Evolutionary conservation across 1,140 invertebrate species (phyloP), one percentile per base, ranked within the genome.

Genomic region (Aleiodes sp.): DNA sequence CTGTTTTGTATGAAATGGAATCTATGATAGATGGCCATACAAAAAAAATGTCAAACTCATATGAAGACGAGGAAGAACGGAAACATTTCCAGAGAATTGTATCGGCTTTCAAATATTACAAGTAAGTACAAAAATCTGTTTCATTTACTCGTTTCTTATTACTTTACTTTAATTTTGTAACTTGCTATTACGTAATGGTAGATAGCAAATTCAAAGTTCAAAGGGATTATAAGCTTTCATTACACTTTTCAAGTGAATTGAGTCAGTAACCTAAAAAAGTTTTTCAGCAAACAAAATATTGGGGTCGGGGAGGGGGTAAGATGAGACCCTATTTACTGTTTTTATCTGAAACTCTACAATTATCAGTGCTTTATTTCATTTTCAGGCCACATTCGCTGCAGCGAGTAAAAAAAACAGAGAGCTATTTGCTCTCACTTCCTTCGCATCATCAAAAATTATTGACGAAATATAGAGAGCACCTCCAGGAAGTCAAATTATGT

Each of bases 91-190:
- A 91, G 72, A 88, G 92, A 19, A 93, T 95, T 73, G 88, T 95
- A 1, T 88, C 90, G 72, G 93, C 94, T 62, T 95, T 94, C 80
- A 90, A 89, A 86, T 91, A 91, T 82, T 96, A 96, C 86, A 93
- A 91, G 94, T 94, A 82, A 88, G 86, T 85, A 31, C n/a, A n/a
- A n/a, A n/a, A n/a, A n/a, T n/a, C n/a, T n/a, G n/a, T n/a, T n/a
- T n/a, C n/a, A n/a, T n/a, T n/a, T n/a, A n/a, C n/a, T n/a, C n/a
- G n/a, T n/a, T n/a, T n/a, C n/a, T n/a, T n/a, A n/a, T n/a, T n/a
- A n/a, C n/a, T n/a, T n/a, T n/a, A n/a, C n/a, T n/a, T n/a, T n/a
- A n/a, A n/a, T n/a, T n/a, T n/a, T n/a, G n/a, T n/a, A n/a, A n/a
- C n/a, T n/a, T n/a, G n/a, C n/a, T n/a, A n/a, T n/a, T n/a, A n/a